Base-by-base conservation (phyloP, 2,888 invertebrate genomes). In the Leucophenga maculata region DNA sequence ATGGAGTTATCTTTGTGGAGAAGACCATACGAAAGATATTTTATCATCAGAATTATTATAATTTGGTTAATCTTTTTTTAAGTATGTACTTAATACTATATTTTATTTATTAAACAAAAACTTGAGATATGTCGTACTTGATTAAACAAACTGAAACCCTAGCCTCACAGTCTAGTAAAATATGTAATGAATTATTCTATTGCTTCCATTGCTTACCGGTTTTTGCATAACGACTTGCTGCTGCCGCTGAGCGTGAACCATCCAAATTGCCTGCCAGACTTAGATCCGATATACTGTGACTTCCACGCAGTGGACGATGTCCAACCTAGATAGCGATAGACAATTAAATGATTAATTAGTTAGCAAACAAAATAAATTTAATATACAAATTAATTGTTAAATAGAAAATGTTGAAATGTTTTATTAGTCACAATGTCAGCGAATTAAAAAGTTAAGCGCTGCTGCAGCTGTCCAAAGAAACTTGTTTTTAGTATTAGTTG, bases 241-340 rank as follows among this genome's bases (percentile, higher is more conserved):
- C 78, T 39, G 75, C 77, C 8, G 73, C 73, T 31, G 82, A 73
- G 69, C 88, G 78, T 16, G 87, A 80, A 31, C 85, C 85, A 59
- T 91, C 88, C 67, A 85, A 77, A 75, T 86, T 88, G 20, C 87
- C 89, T 0, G 91, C 92, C 85, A 94, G 93, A 76, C 94, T 95
- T 31, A 96, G 90, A 86, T 96, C 96, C 75, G 94, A 94, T 72
- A 95, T 95, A 71, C 95, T 96, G 86, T 96, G 95, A 86, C 95
- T 96, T 79, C 94, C 92, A 85, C 94, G 94, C 72, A 97, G 89
- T 52, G 95, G 94, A 73, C 93, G 91, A 87, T 93, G 93, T 70
- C 94, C 94, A 79, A 94, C 93, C 94, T 94, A 50, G 13, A 11
- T 16, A 50, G 13, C 46, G n/a, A 50, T 2, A 16, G 1, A 50